Evolutionary conservation across 92 coral and sea anemone genomes (phyloP).

Genomic region (Phenganax marumi): DNA sequence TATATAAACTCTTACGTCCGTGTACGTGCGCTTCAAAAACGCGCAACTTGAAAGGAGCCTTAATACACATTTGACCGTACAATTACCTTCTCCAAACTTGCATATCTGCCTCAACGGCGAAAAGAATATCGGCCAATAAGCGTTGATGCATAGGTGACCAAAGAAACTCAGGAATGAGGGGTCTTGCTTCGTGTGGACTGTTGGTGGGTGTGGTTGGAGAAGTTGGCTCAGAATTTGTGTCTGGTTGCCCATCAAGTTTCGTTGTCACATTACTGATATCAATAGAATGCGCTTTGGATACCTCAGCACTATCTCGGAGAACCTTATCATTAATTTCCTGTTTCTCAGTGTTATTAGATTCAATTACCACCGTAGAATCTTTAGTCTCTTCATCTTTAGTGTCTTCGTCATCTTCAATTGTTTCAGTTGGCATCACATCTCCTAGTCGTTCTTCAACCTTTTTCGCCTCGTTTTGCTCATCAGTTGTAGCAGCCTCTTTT

Average conservation of each 20-base stretch:
- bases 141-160: slow-evolving; percentile 99
- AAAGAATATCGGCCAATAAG: slow-evolving; percentile 83
- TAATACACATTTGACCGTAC: neutral
- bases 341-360: neutral
- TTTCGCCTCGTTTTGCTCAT: neutral
- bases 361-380: neutral
- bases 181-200: slow-evolving; percentile 31
- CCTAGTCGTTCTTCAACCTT: slow-evolving; percentile 12
- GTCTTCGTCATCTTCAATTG: neutral
- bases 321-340: neutral
- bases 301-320: neutral
- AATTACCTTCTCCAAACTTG: slow-evolving; percentile 98
- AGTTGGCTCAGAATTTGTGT: slow-evolving; percentile 44
- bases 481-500: slow-evolving; percentile 19
- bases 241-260: slow-evolving; percentile 34
- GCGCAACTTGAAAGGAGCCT: neutral
- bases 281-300: slow-evolving; percentile 38
- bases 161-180: slow-evolving; percentile 84
- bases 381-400: neutral
- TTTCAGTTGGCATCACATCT: neutral
- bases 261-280: slow-evolving; percentile 44
- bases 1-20: too few relatives aligned
- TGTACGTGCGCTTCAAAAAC: too few relatives aligned
- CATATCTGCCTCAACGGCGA: slow-evolving; percentile 91
- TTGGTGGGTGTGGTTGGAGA: slow-evolving; percentile 24